Conservation (phyloP, 2,888 invertebrate species). For the Physocephala rufipes region DNA sequence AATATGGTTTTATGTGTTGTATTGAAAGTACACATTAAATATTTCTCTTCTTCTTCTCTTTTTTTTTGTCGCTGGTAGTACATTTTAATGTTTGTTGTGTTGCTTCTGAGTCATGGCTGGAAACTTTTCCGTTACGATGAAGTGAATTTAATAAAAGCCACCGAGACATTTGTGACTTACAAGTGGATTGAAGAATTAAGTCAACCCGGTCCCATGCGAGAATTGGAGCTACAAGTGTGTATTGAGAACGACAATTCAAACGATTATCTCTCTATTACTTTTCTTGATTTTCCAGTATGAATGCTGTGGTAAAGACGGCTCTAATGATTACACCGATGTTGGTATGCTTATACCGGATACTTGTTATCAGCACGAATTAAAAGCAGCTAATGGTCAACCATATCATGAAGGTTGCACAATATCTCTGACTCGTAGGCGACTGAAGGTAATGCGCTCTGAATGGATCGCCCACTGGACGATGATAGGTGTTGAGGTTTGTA, state of each 20-base stretch:
- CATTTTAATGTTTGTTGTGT: slow-evolving; percentile 46
- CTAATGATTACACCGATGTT: slow-evolving; percentile 49
- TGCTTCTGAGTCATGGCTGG: slow-evolving; percentile 54
- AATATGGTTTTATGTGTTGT: neutral
- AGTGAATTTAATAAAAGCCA: slow-evolving; percentile 46
- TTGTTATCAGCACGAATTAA: slow-evolving; percentile 50
- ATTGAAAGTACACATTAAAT: no score
- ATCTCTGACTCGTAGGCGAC: slow-evolving; percentile 49
- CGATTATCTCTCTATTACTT: neutral
- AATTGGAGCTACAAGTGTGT: slow-evolving; percentile 52
- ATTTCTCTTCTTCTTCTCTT: neutral
- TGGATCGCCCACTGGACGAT: slow-evolving; percentile 52
- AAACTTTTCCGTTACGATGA: slow-evolving; percentile 54
- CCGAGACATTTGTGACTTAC: slow-evolving; percentile 51
- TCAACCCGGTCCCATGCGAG: slow-evolving; percentile 51
- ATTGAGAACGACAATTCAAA: neutral
- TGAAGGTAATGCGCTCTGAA: slow-evolving; percentile 52
- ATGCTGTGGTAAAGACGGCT: slow-evolving; percentile 55
- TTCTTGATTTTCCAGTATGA: slow-evolving; percentile 49
- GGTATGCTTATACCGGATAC: slow-evolving; percentile 48
- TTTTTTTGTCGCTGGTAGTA: slow-evolving; percentile 45
- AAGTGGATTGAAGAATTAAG: slow-evolving; percentile 54
- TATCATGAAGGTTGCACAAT: slow-evolving; percentile 51
- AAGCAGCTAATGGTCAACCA: slow-evolving; percentile 44
- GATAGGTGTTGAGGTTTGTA: slow-evolving; percentile 54